Percentiles rank a stretch among this genome's conserved stretches.
Conservation (phyloP, 1,140 invertebrate species). For the Physella acuta region DNA sequence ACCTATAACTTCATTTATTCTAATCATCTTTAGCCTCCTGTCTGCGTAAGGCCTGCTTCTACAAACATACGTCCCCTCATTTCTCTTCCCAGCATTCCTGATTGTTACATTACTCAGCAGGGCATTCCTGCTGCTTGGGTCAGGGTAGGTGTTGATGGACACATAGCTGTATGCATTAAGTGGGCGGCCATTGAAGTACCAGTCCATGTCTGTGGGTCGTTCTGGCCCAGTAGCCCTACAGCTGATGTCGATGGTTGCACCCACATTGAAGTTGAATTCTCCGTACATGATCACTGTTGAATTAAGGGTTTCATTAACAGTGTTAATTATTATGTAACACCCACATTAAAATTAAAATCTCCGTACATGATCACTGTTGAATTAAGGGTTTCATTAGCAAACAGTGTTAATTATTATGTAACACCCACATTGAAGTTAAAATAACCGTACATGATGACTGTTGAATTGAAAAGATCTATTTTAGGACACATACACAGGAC, state of each 20-base stretch:
- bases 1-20: no score
- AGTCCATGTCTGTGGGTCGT: constrained; percentile 25
- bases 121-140: not conserved
- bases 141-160: constrained; percentile 8
- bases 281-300: constrained; percentile 28
- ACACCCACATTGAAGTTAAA: not conserved
- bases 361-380: no score
- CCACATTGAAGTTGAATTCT: constrained; percentile 12
- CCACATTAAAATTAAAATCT: not conserved
- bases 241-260: constrained; percentile 15
- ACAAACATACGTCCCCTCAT: constrained; percentile 32
- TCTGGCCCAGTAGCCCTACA: constrained; percentile 25
- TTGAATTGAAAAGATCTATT: no score
- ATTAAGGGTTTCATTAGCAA: constrained; percentile 3
- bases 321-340: not conserved
- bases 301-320: constrained; percentile 1
- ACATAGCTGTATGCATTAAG: not conserved
- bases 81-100: not conserved
- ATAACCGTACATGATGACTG: no score
- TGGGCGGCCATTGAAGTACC: constrained; percentile 30
- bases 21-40: constrained; percentile 17
- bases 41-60: constrained; percentile 25
- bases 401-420: not conserved
- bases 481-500: no score
- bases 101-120: constrained; percentile 28